Evolutionary conservation across 2,888 invertebrate species (phyloP).

Genomic region (Carcina quercana): DNA sequence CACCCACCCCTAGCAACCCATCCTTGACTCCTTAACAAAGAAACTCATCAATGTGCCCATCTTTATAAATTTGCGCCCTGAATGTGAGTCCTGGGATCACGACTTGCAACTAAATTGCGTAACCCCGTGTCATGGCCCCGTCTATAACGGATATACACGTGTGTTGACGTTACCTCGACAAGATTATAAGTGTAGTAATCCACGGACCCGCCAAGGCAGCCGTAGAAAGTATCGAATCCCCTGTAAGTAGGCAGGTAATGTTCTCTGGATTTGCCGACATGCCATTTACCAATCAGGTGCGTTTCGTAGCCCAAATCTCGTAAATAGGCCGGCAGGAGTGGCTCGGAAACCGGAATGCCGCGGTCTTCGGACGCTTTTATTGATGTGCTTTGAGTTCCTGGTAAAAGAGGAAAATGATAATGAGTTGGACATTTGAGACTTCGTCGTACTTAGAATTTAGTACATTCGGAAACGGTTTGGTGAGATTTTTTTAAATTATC

Average conservation of each 20-base stretch:
- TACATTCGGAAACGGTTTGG: no score
- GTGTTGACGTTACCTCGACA: conserved; percentile 34
- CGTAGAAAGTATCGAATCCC: conserved; percentile 87
- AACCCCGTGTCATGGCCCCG: no score
- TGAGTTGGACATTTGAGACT: not conserved
- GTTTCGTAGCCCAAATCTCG: conserved; percentile 84
- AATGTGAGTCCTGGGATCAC: no score
- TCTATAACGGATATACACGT: no score
- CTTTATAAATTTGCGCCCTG: no score
- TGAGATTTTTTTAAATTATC: no score
- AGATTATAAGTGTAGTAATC: conserved; percentile 83
- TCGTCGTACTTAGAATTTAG: no score
- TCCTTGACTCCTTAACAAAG: no score
- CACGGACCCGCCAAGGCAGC: conserved; percentile 85
- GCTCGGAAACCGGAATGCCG: conserved; percentile 80
- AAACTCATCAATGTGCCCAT: no score
- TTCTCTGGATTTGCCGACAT: conserved; percentile 82
- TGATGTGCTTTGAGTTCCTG: conserved; percentile 39
- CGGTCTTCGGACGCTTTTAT: conserved; percentile 74
- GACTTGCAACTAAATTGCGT: no score
- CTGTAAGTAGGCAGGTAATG: conserved; percentile 81
- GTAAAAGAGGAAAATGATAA: conserved; percentile 1
- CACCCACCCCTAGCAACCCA: no score
- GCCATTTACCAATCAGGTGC: conserved; percentile 91
- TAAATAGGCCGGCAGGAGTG: conserved; percentile 80